These are phyloP conservation scores for Aldabrachelys gigantea DNA, from an alignment of 2,113 vertebrate species.

Conservation along the genomic window DNA sequence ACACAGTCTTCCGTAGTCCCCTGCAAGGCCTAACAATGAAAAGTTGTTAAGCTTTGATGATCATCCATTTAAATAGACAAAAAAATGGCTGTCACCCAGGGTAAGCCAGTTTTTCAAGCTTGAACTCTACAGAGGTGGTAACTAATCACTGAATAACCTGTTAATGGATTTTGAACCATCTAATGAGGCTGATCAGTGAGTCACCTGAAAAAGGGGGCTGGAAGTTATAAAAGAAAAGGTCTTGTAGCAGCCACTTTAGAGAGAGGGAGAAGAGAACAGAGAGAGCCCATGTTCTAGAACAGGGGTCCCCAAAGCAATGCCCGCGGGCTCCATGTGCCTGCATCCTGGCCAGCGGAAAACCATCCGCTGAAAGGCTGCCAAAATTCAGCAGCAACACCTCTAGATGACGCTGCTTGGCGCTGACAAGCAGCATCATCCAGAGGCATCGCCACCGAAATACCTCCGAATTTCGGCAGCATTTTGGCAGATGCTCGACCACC, in stretches of 20 bases:
- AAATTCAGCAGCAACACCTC: too few species aligned
- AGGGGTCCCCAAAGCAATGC: too few species aligned
- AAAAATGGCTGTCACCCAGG: background rate
- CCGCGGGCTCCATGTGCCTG: too few species aligned
- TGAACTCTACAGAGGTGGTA: background rate
- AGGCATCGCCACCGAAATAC: too few species aligned
- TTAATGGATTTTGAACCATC: background rate
- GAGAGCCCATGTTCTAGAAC: background rate
- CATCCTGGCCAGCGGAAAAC: too few species aligned
- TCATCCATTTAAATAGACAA: background rate
- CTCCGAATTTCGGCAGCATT: too few species aligned
- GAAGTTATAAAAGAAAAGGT: background rate
- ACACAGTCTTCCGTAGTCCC: too few species aligned
- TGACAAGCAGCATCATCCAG: too few species aligned
- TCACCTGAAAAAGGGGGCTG: background rate
- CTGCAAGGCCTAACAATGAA: background rate
- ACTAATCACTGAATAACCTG: background rate
- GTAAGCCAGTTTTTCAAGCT: background rate
- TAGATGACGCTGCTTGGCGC: too few species aligned
- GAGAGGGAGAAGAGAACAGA: background rate
- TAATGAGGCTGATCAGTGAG: background rate
- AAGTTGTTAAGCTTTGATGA: background rate
- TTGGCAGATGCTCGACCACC: too few species aligned
- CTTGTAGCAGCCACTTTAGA: background rate
- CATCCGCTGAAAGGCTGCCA: too few species aligned